Evolutionary conservation across 2,113 vertebrate genomes (phyloP).

Genomic region (Brachyistius frenatus): DNA sequence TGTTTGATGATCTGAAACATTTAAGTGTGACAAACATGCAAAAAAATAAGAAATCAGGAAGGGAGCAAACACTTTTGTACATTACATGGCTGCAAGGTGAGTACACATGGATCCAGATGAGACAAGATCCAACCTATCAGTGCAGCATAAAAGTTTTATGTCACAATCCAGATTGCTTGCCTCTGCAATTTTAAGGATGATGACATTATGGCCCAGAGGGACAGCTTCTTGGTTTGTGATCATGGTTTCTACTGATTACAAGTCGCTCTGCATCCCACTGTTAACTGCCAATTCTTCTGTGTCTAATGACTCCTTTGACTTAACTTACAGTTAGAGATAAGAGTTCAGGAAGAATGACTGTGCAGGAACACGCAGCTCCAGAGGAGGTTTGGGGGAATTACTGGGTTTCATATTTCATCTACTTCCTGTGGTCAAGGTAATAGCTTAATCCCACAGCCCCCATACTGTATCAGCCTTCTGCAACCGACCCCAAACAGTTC

Average conservation of each 20-base stretch:
- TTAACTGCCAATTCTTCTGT: neutral
- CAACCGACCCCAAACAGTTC: constrained; percentile 43
- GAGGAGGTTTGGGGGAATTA: constrained; percentile 37
- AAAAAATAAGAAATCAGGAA: too few species aligned
- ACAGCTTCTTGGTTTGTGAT: constrained; percentile 19
- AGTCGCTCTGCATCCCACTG: neutral
- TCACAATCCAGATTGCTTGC: constrained; percentile 34
- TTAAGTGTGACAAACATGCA: too few species aligned
- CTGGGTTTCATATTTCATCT: constrained; percentile 63
- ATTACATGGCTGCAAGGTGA: constrained; percentile 30
- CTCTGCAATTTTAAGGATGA: constrained; percentile 24
- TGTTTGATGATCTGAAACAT: too few species aligned
- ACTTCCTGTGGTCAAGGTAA: constrained; percentile 72
- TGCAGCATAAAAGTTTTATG: constrained; percentile 34
- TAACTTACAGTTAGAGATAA: constrained; percentile 7
- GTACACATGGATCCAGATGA: constrained; percentile 26
- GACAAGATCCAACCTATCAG: constrained; percentile 50
- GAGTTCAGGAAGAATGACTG: constrained; percentile 7
- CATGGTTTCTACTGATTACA: constrained; percentile 6
- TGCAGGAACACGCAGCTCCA: constrained; percentile 12
- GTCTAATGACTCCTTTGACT: neutral
- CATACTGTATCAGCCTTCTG: constrained; percentile 46
- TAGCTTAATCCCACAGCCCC: constrained; percentile 61
- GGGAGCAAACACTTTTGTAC: too few species aligned
- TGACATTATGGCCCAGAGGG: constrained; percentile 19